Evolutionary conservation across 2,888 invertebrate genomes (phyloP).

Genomic region (Liopterus haemorrhoidalis): DNA sequence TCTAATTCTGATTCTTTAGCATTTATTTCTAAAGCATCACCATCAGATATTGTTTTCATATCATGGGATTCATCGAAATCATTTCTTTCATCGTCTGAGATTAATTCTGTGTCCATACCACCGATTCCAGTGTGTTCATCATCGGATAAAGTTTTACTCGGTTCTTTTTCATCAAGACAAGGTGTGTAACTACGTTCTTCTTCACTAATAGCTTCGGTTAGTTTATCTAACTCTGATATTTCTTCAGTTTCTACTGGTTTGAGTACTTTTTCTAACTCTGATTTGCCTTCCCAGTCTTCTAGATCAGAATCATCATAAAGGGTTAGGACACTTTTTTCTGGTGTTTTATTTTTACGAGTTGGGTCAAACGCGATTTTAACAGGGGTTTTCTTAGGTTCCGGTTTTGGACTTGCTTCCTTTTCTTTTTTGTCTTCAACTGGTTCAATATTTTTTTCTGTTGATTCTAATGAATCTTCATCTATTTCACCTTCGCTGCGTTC

Average conservation of each 20-base stretch:
- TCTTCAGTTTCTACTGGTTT: conserved; percentile 12
- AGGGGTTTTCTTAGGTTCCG: not conserved
- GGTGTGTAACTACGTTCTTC: conserved; percentile 68
- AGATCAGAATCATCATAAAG: conserved; percentile 26
- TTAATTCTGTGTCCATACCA: conserved; percentile 67
- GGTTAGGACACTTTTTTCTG: conserved; percentile 25
- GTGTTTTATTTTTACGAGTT: conserved; percentile 14
- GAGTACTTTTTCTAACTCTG: conserved; percentile 7
- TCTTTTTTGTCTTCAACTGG: conserved; percentile 24
- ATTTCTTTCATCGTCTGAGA: conserved; percentile 66
- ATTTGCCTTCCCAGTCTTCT: conserved; percentile 25
- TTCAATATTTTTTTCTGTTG: conserved; percentile 30
- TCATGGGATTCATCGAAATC: conserved; percentile 56
- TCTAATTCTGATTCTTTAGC: conserved; percentile 47
- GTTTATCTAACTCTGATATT: conserved; percentile 38
- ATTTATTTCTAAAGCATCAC: conserved; percentile 45
- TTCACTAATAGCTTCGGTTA: conserved; percentile 61
- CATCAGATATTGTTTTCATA: conserved; percentile 42
- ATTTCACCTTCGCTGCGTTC: conserved; percentile 9
- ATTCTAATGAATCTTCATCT: not conserved
- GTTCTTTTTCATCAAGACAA: conserved; percentile 61
- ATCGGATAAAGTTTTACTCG: conserved; percentile 26
- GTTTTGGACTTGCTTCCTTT: conserved; percentile 7
- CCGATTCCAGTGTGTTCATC: conserved; percentile 45
- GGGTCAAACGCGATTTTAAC: conserved; percentile 18